phyloP scores from a whole-genome alignment of 2,888 invertebrate genomes.

The Gari tellinella region DNA sequence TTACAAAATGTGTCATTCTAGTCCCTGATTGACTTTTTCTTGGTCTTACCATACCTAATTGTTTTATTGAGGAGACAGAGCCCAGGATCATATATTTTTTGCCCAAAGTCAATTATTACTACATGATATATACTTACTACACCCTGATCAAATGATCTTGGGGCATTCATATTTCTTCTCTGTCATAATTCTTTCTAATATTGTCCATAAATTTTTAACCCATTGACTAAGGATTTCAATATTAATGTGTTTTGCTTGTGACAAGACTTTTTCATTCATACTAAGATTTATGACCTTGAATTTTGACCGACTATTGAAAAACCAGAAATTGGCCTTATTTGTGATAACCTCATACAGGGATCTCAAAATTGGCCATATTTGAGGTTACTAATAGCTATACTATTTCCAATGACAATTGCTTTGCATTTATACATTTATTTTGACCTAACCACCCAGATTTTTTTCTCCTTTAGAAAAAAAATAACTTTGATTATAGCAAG shows the following conservation, averaged over 20 bases:
- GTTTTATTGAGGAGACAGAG: conserved; percentile 5
- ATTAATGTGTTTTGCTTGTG: conserved; percentile 8
- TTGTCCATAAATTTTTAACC: conserved; percentile 8
- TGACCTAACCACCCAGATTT: conserved; percentile 6
- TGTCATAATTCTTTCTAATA: conserved; percentile 4
- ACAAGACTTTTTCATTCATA: conserved; percentile 5
- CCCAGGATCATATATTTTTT: conserved; percentile 8
- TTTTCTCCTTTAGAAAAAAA: conserved; percentile 8
- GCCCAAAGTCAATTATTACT: conserved; percentile 5
- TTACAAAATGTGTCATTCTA: conserved; percentile 6
- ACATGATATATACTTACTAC: conserved; percentile 8
- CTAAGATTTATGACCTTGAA: conserved; percentile 5
- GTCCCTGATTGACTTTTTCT: conserved; percentile 6
- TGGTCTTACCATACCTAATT: conserved; percentile 6
- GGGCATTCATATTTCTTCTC: conserved; percentile 8
- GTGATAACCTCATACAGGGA: conserved; percentile 8
- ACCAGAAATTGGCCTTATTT: conserved; percentile 8
- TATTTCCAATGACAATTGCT: conserved; percentile 8
- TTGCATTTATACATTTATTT: conserved; percentile 8
- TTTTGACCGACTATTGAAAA: conserved; percentile 6
- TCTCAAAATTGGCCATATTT: conserved; percentile 8
- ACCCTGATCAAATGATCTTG: conserved; percentile 5
- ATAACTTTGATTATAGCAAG: conserved; percentile 6
- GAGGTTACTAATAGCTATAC: conserved; percentile 6
- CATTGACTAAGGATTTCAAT: conserved; percentile 8